Percentiles rank a stretch among this genome's conserved stretches.
phyloP scores from a whole-genome alignment of 2,113 vertebrate genomes.

The Ceyx margarethae region DNA sequence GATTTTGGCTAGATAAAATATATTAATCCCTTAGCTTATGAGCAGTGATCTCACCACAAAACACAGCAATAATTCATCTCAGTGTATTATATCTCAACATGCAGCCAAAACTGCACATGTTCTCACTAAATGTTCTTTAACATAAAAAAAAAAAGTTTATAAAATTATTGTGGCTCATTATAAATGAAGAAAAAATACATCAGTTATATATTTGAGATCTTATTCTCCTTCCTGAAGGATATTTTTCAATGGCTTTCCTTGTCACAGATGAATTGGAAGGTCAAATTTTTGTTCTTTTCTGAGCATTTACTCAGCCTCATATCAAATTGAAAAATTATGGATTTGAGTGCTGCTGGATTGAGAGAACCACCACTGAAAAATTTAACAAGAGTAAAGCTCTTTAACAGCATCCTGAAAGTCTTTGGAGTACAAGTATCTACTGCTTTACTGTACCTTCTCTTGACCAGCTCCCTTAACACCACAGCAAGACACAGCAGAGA shows the following conservation, averaged over 20 bases:
- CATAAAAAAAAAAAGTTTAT: neutral
- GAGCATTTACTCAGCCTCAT: neutral
- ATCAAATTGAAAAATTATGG: neutral
- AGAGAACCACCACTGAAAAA: neutral
- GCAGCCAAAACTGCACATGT: neutral
- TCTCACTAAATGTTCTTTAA: neutral
- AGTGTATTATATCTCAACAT: conserved; percentile 12
- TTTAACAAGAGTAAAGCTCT: neutral
- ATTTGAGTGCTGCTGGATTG: neutral
- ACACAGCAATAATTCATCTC: conserved; percentile 21
- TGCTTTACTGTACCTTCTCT: neutral
- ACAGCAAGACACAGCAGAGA: neutral
- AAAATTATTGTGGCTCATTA: neutral
- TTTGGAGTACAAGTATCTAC: neutral
- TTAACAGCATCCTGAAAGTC: neutral
- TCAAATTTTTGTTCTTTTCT: neutral
- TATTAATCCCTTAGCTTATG: conserved; percentile 30
- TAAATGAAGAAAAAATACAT: neutral
- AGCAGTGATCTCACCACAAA: conserved; percentile 26
- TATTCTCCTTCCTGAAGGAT: neutral
- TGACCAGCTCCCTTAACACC: neutral
- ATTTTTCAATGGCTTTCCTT: neutral
- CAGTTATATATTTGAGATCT: neutral
- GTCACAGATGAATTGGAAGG: neutral
- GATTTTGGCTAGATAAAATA: conserved; percentile 17